phyloP scores from a whole-genome alignment of 2,888 invertebrate species.

The Cantharis rustica region DNA sequence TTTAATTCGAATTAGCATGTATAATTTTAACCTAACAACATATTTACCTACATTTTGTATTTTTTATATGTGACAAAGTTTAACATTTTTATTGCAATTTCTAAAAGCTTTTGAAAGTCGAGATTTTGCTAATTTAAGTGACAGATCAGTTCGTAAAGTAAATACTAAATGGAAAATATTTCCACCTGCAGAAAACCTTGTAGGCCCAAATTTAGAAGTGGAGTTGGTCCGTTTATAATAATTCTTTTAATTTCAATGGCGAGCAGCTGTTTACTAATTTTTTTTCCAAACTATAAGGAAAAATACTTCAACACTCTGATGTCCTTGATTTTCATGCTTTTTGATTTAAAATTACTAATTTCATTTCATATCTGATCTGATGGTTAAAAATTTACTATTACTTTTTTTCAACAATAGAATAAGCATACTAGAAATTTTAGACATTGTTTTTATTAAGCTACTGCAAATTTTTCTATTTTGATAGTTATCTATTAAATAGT shows the following conservation, averaged over 20 bases:
- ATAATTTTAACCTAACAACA: not conserved
- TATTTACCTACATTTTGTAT: slow-evolving; percentile 2
- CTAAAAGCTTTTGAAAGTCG: not conserved
- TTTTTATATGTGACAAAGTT: not conserved
- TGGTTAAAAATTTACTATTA: not conserved
- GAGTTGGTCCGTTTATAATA: not conserved
- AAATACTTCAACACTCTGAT: not conserved
- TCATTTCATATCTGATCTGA: not conserved
- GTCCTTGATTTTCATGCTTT: not conserved
- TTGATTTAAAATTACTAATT: not conserved
- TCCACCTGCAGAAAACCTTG: not conserved
- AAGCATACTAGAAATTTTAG: not conserved
- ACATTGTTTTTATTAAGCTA: not conserved
- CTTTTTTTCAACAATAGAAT: not conserved
- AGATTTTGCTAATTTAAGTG: not conserved
- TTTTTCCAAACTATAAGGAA: no score
- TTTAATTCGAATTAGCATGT: not conserved
- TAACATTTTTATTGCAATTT: not conserved
- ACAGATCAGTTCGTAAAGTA: not conserved
- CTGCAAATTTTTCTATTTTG: not conserved
- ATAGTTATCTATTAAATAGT: not conserved
- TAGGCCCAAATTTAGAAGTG: not conserved
- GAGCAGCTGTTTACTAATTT: not conserved
- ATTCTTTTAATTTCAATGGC: no score
- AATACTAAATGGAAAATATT: not conserved